Evolutionary conservation across 1,140 invertebrate species (phyloP).

Genomic region (Drosophila miranda): DNA sequence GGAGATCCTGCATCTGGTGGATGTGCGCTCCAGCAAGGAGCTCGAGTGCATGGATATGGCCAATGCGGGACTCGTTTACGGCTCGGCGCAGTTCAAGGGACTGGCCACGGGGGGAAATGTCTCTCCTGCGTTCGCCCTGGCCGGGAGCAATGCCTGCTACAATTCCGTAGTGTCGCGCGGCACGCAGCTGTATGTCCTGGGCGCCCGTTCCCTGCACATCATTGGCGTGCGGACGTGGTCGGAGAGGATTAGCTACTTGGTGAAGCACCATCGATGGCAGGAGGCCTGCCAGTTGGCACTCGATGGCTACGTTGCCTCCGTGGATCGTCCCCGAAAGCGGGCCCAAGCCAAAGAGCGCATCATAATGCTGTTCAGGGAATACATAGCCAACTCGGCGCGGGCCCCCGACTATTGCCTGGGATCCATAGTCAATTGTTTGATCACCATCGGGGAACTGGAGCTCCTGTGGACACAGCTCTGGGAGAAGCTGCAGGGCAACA

Average conservation of each 20-base stretch:
- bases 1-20: slow-evolving; percentile 94
- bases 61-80: slow-evolving; percentile 93
- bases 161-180: slow-evolving; percentile 93
- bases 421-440: slow-evolving; percentile 74
- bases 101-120: slow-evolving; percentile 88
- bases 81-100: slow-evolving; percentile 96
- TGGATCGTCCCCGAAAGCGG: slow-evolving; percentile 68
- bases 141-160: slow-evolving; percentile 94
- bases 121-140: slow-evolving; percentile 84
- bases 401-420: slow-evolving; percentile 78
- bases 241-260: slow-evolving; percentile 88
- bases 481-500: slow-evolving; percentile 76
- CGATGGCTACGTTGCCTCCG: slow-evolving; percentile 72
- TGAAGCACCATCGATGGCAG: slow-evolving; percentile 86
- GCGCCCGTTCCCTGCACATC: slow-evolving; percentile 91
- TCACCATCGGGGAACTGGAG: slow-evolving; percentile 73
- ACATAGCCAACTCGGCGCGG: slow-evolving; percentile 67
- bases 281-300: slow-evolving; percentile 84
- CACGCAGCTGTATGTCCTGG: slow-evolving; percentile 92
- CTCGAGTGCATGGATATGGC: slow-evolving; percentile 92
- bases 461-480: slow-evolving; percentile 83
- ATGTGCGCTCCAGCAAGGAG: slow-evolving; percentile 93
- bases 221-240: slow-evolving; percentile 92
- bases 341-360: slow-evolving; percentile 79
- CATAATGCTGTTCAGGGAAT: slow-evolving; percentile 75